Base-by-base conservation (phyloP, 2,797 vertebrate species). In the Pelobates cultripes region DNA sequence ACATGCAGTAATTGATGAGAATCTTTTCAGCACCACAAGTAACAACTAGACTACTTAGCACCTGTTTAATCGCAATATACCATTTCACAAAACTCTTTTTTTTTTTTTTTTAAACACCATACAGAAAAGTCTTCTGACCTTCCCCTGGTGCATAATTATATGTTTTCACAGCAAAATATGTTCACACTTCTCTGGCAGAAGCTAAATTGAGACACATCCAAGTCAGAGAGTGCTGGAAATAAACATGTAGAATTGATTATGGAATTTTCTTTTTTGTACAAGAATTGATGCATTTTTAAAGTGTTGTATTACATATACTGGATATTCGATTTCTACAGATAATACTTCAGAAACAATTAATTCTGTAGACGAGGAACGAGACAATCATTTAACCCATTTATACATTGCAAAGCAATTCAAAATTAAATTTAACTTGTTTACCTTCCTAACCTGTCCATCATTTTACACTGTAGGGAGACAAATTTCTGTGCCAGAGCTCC, bases 21-120 rank as follows among this genome's bases (percentile, higher is more conserved):
- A 42, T 40, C 9, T 7, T 79, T 14, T 84, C 75, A 75, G 64
- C 82, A 71, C 77, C 70, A 55, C 69, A 70, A 47, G 42, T 70
- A 84, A 71, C 72, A 79, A 75, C 17, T 10, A 71, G 45, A 75
- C 77, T 70, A 76, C 77, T 75, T 79, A 84, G 69, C 82, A 72
- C 67, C 69, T 78, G 28, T 45, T 73, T 75, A 63, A 64, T 42
- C 73, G 75, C 82, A 75, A 43, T 79, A 53, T 3, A 17, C 17
- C 42, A 0, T 14, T 73, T 78, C 40, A 43, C 70, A 63, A 73
- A 43, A 28, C 61, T 60, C 7, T 42, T 51, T 5, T 9, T 63
- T 57, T 57, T 57, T 57, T 57, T 12, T 4, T 4, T 8, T 4
- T 12, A 28, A 72, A 51, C 70, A 72, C 68, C 42, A 45, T 4